A percentile compares a stretch with the other conserved stretches of the same genome.
Evolutionary conservation across 2,888 invertebrate species (phyloP).

Genomic region (Eremobia ochroleuca): DNA sequence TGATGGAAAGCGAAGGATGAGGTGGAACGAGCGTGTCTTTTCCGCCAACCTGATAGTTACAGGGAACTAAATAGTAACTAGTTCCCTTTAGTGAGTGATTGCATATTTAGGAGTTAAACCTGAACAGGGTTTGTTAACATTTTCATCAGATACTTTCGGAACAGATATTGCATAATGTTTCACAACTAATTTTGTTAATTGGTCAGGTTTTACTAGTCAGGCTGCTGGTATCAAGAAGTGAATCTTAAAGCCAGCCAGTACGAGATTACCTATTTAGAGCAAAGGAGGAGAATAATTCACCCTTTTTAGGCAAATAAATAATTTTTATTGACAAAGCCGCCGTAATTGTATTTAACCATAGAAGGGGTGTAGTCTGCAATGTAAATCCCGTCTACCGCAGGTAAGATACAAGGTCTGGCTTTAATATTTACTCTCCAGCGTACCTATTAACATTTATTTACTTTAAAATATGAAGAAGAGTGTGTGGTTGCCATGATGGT

Average conservation of each 20-base stretch:
- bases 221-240: constrained; percentile 20
- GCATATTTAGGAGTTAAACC: too few species aligned
- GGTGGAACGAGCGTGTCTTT: too few species aligned
- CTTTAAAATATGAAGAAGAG: constrained; percentile 46
- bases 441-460: constrained; percentile 61
- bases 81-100: too few species aligned
- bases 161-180: neutral
- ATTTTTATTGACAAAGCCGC: constrained; percentile 58
- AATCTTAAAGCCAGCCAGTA: constrained; percentile 10
- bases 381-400: constrained; percentile 63
- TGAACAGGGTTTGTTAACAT: too few species aligned
- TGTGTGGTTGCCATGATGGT: neutral
- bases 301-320: constrained; percentile 45
- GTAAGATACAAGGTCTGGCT: constrained; percentile 34
- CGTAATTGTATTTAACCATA: constrained; percentile 68
- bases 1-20: too few species aligned
- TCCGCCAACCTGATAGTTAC: too few species aligned
- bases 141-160: too few species aligned
- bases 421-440: constrained; percentile 61
- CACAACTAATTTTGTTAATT: neutral
- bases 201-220: constrained; percentile 7
- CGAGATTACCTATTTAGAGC: constrained; percentile 38
- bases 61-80: too few species aligned
- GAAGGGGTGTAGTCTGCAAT: constrained; percentile 60
- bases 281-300: constrained; percentile 39